Evolutionary conservation across 2,888 invertebrate species (phyloP).

Genomic region (Criorhina ranunculi): DNA sequence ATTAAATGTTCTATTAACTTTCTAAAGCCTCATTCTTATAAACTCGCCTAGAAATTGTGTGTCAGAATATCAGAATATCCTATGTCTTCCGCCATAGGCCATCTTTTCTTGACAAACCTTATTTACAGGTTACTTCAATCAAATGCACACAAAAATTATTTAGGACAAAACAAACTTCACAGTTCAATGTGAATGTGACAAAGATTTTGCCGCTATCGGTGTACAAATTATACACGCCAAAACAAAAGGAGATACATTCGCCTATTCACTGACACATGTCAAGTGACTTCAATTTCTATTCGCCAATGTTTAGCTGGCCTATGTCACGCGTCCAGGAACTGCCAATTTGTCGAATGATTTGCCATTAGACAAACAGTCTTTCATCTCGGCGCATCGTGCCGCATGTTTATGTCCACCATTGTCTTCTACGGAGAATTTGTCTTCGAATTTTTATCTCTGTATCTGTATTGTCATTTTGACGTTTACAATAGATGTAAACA

Average conservation of each 20-base stretch:
- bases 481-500: slow-evolving; percentile 15
- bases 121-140: slow-evolving; percentile 30
- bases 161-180: slow-evolving; percentile 13
- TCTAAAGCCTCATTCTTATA: too few relatives aligned
- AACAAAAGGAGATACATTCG: slow-evolving; percentile 45
- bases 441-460: not conserved
- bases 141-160: slow-evolving; percentile 15
- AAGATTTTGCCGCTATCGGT: slow-evolving; percentile 20
- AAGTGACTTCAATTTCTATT: slow-evolving; percentile 47
- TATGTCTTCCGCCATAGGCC: too few relatives aligned
- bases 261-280: slow-evolving; percentile 57
- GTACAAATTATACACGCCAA: slow-evolving; percentile 32
- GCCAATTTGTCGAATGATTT: slow-evolving; percentile 61
- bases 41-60: too few relatives aligned
- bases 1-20: too few relatives aligned
- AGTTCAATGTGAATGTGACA: slow-evolving; percentile 23
- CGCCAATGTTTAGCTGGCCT: slow-evolving; percentile 1
- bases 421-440: slow-evolving; percentile 7
- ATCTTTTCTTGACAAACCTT: too few relatives aligned
- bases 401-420: slow-evolving; percentile 49
- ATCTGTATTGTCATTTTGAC: slow-evolving; percentile 23
- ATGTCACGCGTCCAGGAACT: slow-evolving; percentile 57
- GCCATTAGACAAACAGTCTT: slow-evolving; percentile 43
- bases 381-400: slow-evolving; percentile 35
- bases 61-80: too few relatives aligned